Conservation (phyloP, 2,888 invertebrate species). For the Meiosimyza platycephala region DNA sequence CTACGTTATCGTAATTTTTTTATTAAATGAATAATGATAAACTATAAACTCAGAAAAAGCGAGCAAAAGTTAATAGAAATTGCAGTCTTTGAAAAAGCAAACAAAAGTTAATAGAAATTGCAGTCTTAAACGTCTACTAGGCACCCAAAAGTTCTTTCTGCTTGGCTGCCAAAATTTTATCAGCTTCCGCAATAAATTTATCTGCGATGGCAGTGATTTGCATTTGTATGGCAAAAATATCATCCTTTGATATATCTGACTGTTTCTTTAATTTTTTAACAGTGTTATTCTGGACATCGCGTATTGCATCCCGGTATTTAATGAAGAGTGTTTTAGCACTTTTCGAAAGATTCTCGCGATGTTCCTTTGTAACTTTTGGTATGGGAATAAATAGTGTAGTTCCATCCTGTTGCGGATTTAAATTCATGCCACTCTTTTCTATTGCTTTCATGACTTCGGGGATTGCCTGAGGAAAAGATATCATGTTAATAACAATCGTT, state of each 20-base stretch:
- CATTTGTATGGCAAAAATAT: constrained; percentile 74
- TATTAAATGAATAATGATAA: no score
- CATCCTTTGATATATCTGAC: constrained; percentile 78
- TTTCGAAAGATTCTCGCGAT: constrained; percentile 87
- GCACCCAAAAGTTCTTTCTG: constrained; percentile 79
- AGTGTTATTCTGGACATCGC: constrained; percentile 79
- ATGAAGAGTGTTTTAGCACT: constrained; percentile 86
- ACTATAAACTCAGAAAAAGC: background rate
- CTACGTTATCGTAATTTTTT: background rate
- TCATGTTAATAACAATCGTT: constrained; percentile 84
- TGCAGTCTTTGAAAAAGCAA: no score
- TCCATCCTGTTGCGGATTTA: constrained; percentile 96
- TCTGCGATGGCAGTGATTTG: constrained; percentile 79
- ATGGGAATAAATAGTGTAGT: constrained; percentile 88
- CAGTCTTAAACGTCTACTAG: constrained; percentile 42
- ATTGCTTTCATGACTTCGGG: constrained; percentile 82
- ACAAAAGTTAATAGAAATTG: constrained; percentile 12
- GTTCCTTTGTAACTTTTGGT: constrained; percentile 94
- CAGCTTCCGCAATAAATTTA: constrained; percentile 74
- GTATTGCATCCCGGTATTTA: constrained; percentile 81
- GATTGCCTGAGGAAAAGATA: constrained; percentile 87
- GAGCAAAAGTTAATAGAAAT: constrained; percentile 2
- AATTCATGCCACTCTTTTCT: constrained; percentile 84
- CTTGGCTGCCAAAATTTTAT: constrained; percentile 76
- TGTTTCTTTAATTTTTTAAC: constrained; percentile 79